Conservation (phyloP, 2,888 invertebrate genomes). For the Chironomus tentans region DNA sequence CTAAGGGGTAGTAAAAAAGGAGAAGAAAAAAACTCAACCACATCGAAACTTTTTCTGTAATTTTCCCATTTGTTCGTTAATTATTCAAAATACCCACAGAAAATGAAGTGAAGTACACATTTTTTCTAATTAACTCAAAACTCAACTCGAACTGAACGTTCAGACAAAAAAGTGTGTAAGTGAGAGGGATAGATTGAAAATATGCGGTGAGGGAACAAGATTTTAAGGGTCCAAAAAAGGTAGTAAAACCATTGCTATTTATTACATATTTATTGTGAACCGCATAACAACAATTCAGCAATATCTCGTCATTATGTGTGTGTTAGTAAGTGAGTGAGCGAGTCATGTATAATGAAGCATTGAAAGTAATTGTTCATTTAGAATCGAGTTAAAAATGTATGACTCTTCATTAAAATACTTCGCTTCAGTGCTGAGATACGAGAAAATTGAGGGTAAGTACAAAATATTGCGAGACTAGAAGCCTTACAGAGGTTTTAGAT, state of each 20-base stretch:
- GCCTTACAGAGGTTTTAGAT: too few relatives aligned
- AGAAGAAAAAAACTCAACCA: background rate
- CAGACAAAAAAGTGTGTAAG: background rate
- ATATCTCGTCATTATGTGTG: background rate
- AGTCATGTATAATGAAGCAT: background rate
- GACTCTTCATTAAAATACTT: background rate
- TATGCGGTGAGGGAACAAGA: background rate
- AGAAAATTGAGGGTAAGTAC: too few relatives aligned
- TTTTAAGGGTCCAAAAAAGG: background rate
- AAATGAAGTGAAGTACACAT: background rate
- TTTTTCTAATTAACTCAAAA: slow-evolving; percentile 3
- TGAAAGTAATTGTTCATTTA: background rate
- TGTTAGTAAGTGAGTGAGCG: background rate
- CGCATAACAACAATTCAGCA: background rate
- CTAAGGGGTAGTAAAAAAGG: background rate
- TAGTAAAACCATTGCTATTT: background rate
- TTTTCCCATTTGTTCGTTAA: background rate
- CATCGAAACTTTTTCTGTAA: background rate
- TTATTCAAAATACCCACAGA: background rate
- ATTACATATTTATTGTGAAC: background rate
- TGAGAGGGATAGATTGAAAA: background rate
- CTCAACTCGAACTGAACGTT: background rate
- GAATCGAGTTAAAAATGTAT: background rate
- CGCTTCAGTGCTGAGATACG: too few relatives aligned
- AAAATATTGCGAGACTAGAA: too few relatives aligned